Evolutionary conservation across 2,797 vertebrate genomes (phyloP), one percentile per base, ranked within the genome.

Genomic region (Platyrinchus mystaceus): DNA sequence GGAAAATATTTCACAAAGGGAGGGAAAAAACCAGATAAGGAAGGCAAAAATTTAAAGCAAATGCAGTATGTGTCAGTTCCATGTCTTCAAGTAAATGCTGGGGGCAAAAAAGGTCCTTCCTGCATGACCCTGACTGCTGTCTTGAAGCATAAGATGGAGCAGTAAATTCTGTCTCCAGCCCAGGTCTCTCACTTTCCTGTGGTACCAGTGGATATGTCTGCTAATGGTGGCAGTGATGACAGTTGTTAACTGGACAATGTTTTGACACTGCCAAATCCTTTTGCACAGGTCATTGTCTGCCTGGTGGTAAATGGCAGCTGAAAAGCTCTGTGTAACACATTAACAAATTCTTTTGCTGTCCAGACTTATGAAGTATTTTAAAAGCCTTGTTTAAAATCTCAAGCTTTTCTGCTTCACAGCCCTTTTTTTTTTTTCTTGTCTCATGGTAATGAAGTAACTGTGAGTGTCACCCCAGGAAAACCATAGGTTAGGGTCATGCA

Each of bases 281-380:
- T 81, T 0, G 0, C 47, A 34, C 34, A 82, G 76, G 50, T 94
- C 79, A 34, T 10, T 7, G n/a, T 86, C 73, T 85, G 53, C 62
- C 77, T 53, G 47, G 47, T 84, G 55, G 66, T 84, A 73, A 91
- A 69, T 4, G 0, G 49, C 58, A 69, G 69, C 13, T 53, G 55
- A 63, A 95, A 75, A 66, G 32, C 58, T 76, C 53, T 78, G 6
- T 20, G 28, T 55, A 89, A n/a, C 12, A 27, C 62, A 59, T 92
- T 86, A 95, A 81, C 32, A 92, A 91, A 84, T 90, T 73, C 27
- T 91, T 91, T 47, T 44, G 10, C 66, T 87, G 47, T 58, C 43
- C 89, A 83, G 59, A 78, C 28, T 28, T 47, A 64, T 86, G 30
- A 84, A 84, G n/a, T 84, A 56, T 73, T 94, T 94, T 86, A 41